Base-by-base conservation (phyloP, 1,140 invertebrate species). In the Sarcophaga peregrina region DNA sequence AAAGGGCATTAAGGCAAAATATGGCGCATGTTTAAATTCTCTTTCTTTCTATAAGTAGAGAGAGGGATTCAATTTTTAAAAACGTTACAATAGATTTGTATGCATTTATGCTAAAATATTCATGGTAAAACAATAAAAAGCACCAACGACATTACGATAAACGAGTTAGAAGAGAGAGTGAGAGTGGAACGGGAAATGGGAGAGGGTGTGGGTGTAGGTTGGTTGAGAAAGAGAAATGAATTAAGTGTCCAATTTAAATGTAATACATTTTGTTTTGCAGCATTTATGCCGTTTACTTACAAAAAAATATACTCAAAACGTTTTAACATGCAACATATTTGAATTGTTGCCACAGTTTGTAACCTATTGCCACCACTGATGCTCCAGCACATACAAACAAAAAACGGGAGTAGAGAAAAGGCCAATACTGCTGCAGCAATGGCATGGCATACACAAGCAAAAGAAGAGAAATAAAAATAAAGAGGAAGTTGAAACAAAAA, bases 91-190 rank as follows among this genome's bases (percentile, higher is more conserved):
- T 13, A 54, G 10, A 54, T 58, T 58, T 58, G 54, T 58, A 58
- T 58, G 54, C 54, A 58, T 15, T 50, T 8, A 13, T 58, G 54
- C 13, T 58, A 58, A 58, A 58, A 58, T 13, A 58, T 58, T 58
- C 54, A 58, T 58, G 52, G n/a, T 58, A 58, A 58, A 58, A 58
- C 54, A 58, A 54, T 58, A 58, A 58, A 58, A 58, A 37, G n/a
- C 9, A 58, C 25, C 25, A 37, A 37, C 25, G 25, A 37, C 25
- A 37, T 37, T 37, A 37, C n/a, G 25, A 37, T n/a, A 37, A 37
- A 37, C 25, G 25, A 37, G 4, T 37, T 37, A 37, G 25, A 37
- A 37, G 25, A 37, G 25, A 4, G 25, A 37, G 25, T 37, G n/a
- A n/a, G n/a, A n/a, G n/a, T n/a, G n/a, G n/a, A n/a, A n/a, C n/a